phyloP scores from a whole-genome alignment of 1,140 invertebrate species.

The Musca domestica region DNA sequence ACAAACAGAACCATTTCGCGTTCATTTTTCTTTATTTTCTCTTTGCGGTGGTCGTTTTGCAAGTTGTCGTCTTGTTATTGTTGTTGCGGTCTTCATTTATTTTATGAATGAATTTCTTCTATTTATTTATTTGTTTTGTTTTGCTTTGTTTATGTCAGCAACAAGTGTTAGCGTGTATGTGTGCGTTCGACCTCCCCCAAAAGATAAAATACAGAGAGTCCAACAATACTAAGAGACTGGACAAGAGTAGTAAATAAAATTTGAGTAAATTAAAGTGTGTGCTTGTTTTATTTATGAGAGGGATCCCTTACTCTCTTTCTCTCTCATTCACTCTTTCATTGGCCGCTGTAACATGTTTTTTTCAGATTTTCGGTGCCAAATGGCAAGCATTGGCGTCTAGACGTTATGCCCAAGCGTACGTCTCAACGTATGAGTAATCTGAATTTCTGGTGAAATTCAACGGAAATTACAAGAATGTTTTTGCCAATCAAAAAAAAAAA shows the following conservation, averaged over 20 bases:
- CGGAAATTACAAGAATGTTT: slow-evolving; percentile 38
- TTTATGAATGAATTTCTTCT: slow-evolving; percentile 12
- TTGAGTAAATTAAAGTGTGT: too few relatives aligned
- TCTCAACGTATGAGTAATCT: slow-evolving; percentile 47
- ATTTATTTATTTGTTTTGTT: not conserved
- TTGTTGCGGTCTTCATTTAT: not conserved
- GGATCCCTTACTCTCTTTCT: too few relatives aligned
- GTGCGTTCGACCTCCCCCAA: slow-evolving; percentile 16
- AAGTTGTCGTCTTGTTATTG: not conserved
- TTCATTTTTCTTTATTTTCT: not conserved
- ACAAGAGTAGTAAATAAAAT: too few relatives aligned
- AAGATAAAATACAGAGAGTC: too few relatives aligned
- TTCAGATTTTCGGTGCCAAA: too few relatives aligned
- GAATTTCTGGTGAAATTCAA: slow-evolving; percentile 48
- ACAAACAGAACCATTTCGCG: not conserved
- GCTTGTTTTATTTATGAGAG: too few relatives aligned
- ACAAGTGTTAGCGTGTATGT: not conserved
- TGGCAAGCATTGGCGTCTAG: too few relatives aligned
- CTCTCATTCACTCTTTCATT: too few relatives aligned
- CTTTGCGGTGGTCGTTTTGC: not conserved
- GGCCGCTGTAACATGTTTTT: too few relatives aligned
- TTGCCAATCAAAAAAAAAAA: too few relatives aligned
- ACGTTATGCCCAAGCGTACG: not conserved
- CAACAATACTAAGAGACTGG: too few relatives aligned
- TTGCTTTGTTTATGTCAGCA: not conserved